phyloP scores from a whole-genome alignment of 2,113 vertebrate species.

The Canis aureus region DNA sequence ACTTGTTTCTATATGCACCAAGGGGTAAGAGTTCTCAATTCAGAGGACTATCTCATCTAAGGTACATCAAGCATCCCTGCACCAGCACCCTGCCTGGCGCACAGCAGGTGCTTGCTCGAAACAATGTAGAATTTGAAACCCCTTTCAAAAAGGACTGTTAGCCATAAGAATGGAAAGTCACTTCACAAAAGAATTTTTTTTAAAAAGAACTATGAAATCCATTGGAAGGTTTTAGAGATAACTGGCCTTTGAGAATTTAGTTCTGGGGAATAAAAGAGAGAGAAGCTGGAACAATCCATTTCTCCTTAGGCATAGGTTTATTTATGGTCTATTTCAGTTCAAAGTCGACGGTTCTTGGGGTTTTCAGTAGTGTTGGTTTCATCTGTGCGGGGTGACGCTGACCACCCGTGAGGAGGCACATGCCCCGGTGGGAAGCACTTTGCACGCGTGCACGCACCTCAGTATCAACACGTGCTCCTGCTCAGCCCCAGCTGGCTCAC shows the following conservation, averaged over 20 bases:
- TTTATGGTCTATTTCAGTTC: conserved; percentile 28
- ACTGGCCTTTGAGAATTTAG: not conserved
- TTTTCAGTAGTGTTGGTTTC: not conserved
- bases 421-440: not conserved
- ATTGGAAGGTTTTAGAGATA: conserved; percentile 30
- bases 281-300: not conserved
- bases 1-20: not conserved
- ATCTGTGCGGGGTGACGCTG: not conserved
- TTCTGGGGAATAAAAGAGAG: conserved; percentile 45
- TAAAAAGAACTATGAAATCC: not conserved
- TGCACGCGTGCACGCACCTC: not conserved
- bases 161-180: not conserved
- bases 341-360: not conserved
- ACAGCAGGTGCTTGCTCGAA: rapidly evolving
- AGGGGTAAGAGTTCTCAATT: not conserved
- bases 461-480: rapidly evolving
- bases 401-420: not conserved
- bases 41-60: not conserved
- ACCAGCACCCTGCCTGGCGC: not conserved
- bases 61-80: not conserved
- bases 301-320: not conserved
- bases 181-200: not conserved
- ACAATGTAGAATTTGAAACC: not conserved
- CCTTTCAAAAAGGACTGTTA: conserved; percentile 16
- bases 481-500: not conserved